Base-by-base conservation (phyloP, 2,888 invertebrate species). In the Papilio demoleus region DNA sequence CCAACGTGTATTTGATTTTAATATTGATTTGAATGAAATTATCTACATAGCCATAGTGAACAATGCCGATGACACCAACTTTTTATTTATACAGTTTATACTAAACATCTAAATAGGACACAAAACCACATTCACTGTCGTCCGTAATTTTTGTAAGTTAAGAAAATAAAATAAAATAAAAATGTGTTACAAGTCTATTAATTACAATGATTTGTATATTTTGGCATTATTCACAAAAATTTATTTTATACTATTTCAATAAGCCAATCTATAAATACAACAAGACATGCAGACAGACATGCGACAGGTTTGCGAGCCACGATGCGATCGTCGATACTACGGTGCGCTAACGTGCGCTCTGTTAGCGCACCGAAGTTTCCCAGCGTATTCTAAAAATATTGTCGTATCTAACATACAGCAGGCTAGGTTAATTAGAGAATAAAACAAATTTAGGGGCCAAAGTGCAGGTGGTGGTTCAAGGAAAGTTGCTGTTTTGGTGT, bases 401-500 rank as follows among this genome's bases (percentile, higher is more conserved):
- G 19, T 62, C 42, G 17, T 38, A 24, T 34, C 63, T 17, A 62
- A 19, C 14, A 47, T 47, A 36, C 36, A 61, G 60, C 50, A 36
- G 45, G 11, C 34, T 34, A 58, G 24, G 63, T 42, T 42, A 58
- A 45, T 27, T 17, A 53, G 19, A 42, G 17, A 42, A 31, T 19
- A 58, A 36, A 31, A 58, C 27, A 50, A 64, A 63, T 34, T 42
- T 65, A 19, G 71, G 67, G 67, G 64, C 74, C 76, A 73, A 77
- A 76, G 76, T 76, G 74, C 70, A 70, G 74, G 77, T 77, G 75
- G 69, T 69, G 71, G 76, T 74, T 74, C 72, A 76, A 74, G 70
- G 73, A 74, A 72, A 71, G 78, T 76, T 74, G 73, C 73, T 78
- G 73, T 58, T 73, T 74, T 74, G 77, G 80, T 76, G 81, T 76